phyloP scores from a whole-genome alignment of 23 tunicate species.

The Halocynthia roretzi region DNA sequence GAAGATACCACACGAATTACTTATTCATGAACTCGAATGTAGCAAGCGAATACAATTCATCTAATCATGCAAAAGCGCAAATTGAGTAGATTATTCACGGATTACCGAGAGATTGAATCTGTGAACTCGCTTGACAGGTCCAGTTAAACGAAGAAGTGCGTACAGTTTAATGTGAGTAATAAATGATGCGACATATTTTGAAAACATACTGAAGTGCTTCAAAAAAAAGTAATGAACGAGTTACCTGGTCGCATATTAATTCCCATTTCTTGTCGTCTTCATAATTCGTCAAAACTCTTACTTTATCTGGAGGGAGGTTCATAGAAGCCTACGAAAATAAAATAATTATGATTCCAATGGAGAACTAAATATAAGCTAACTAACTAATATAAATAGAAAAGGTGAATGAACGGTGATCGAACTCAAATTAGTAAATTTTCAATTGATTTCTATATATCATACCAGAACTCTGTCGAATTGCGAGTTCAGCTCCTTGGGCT shows the following conservation, averaged over 20 bases:
- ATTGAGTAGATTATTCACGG: too few relatives aligned
- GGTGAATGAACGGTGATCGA: background rate
- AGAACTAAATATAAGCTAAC: conserved; percentile 1
- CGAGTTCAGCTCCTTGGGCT: conserved; percentile 68
- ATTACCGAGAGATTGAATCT: too few relatives aligned
- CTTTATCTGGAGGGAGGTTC: conserved; percentile 91
- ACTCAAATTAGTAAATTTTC: background rate
- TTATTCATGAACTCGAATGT: too few relatives aligned
- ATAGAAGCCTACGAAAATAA: conserved; percentile 56
- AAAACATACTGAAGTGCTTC: background rate
- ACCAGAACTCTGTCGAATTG: conserved; percentile 90
- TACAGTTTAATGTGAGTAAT: conserved; percentile 6
- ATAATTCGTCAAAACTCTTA: conserved; percentile 63
- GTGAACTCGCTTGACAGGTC: too few relatives aligned
- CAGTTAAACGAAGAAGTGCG: background rate
- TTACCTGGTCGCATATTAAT: conserved; percentile 93
- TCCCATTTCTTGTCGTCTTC: conserved; percentile 97
- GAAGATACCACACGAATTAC: too few relatives aligned
- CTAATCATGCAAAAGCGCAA: too few relatives aligned
- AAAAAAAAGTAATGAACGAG: background rate
- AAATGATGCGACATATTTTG: background rate
- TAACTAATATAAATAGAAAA: too few relatives aligned
- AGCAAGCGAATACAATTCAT: too few relatives aligned
- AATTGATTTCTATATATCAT: conserved; percentile 13
- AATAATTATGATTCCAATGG: background rate